Base-by-base conservation (phyloP, 2,888 invertebrate species). In the Spilarctia lutea region DNA sequence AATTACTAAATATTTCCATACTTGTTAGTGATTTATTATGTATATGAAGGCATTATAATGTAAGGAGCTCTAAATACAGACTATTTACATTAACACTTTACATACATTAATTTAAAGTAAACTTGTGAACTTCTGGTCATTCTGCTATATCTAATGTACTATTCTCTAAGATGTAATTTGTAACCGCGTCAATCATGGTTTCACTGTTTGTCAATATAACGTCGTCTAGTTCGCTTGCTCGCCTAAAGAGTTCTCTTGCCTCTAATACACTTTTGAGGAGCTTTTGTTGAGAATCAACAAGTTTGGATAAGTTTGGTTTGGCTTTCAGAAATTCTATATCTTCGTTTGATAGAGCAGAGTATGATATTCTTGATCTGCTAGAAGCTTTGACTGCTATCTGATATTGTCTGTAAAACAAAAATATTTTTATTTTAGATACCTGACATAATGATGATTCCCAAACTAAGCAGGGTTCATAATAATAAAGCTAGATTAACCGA, bases 291-390 rank as follows among this genome's bases (percentile, higher is more conserved):
- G 87, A 89, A n/a, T 93, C 93, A 45, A 92, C 81, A 4, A 96
- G 86, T 85, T 93, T 92, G 7, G 91, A 85, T 79, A 94, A 87
- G 76, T 93, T 94, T 0, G 92, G 91, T 85, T 94, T 94, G 30
- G 86, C 91, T 84, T 94, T 94, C 4, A 96, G 79, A 81, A 93
- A 96, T 81, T 94, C 92, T 71, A 94, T 95, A 74, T 96, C 95
- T 85, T 96, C 95, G 81, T 92, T 92, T 83, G 93, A 88, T 74
- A 96, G 81, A 63, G 90, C 88, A 27, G 93, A 87, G 78, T 94
- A 95, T 39, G 92, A 91, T 80, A 94, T 91, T 78, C 86, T 89
- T 71, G 94, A 90, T 84, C 86, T 88, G 73, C 87, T 90, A 13
- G 91, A 83, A 71, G 91, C 87, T 79, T 91, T 91, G n/a, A 81